Conservation (phyloP, 2,797 vertebrate genomes). For the Cryptoprocta ferox region DNA sequence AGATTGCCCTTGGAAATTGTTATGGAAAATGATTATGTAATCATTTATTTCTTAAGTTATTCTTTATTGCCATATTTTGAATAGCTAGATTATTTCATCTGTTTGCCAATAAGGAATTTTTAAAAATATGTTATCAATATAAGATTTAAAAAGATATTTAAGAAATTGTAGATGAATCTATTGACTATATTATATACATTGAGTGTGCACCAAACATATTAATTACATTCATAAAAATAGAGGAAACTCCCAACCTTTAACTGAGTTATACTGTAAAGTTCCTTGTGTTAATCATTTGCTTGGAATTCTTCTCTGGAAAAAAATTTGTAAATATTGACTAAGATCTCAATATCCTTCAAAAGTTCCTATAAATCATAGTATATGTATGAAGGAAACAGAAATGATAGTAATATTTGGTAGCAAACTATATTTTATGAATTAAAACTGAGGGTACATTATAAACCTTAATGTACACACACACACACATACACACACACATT, state of each 20-base stretch:
- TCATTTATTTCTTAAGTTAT: slow-evolving; percentile 13
- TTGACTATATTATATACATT: slow-evolving; percentile 28
- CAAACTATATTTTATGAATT: neutral
- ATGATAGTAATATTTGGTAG: neutral
- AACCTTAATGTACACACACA: neutral
- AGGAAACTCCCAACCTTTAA: neutral
- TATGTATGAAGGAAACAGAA: neutral
- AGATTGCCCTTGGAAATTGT: slow-evolving; percentile 2
- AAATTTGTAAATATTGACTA: neutral
- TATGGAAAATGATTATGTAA: neutral
- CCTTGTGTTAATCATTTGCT: neutral
- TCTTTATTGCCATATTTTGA: neutral
- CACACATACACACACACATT: neutral
- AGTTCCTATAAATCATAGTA: neutral
- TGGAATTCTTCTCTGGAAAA: slow-evolving; percentile 3
- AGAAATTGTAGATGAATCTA: slow-evolving; percentile 56
- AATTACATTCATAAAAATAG: slow-evolving; percentile 27
- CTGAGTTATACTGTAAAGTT: neutral
- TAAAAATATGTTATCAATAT: neutral
- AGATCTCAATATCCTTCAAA: neutral
- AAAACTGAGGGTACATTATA: neutral
- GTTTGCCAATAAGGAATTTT: slow-evolving; percentile 51
- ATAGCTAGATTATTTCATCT: slow-evolving; percentile 45
- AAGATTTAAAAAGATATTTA: slow-evolving; percentile 36
- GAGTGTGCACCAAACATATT: slow-evolving; percentile 51